These are phyloP conservation scores for Halictus ligatus DNA, from an alignment of 2,888 invertebrate genomes.

Conservation along the genomic window DNA sequence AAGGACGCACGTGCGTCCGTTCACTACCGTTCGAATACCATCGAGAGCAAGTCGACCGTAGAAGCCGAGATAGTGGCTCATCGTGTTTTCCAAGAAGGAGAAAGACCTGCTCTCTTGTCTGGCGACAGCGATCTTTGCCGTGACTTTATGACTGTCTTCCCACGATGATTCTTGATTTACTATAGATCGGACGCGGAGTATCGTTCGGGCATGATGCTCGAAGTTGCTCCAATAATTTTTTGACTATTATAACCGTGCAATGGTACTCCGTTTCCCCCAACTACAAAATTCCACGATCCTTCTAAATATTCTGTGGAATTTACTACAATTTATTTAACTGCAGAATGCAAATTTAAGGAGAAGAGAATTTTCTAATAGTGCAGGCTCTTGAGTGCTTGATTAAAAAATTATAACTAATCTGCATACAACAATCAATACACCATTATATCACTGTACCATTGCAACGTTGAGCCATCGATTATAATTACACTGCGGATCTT, in stretches of 20 bases:
- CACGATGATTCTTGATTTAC: not conserved
- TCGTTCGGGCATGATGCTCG: not conserved
- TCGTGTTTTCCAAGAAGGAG: constrained; percentile 58
- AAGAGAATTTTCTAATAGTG: too few relatives aligned
- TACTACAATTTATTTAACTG: too few relatives aligned
- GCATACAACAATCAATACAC: too few relatives aligned
- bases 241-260: not conserved
- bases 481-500: too few relatives aligned
- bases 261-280: too few relatives aligned
- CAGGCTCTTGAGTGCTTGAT: too few relatives aligned
- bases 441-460: too few relatives aligned
- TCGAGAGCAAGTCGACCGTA: constrained; percentile 49
- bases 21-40: constrained; percentile 66
- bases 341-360: too few relatives aligned
- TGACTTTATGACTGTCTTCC: not conserved
- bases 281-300: too few relatives aligned
- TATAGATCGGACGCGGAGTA: not conserved
- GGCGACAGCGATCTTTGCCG: constrained; percentile 28
- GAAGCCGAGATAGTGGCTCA: constrained; percentile 34
- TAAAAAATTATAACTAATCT: too few relatives aligned
- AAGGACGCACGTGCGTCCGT: constrained; percentile 69
- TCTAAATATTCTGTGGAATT: too few relatives aligned
- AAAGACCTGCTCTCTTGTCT: constrained; percentile 34
- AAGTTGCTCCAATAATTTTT: not conserved
- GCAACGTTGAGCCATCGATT: too few relatives aligned